These are phyloP conservation scores for Geotrupes spiniger DNA, from an alignment of 2,888 invertebrate species.

Conservation along the genomic window DNA sequence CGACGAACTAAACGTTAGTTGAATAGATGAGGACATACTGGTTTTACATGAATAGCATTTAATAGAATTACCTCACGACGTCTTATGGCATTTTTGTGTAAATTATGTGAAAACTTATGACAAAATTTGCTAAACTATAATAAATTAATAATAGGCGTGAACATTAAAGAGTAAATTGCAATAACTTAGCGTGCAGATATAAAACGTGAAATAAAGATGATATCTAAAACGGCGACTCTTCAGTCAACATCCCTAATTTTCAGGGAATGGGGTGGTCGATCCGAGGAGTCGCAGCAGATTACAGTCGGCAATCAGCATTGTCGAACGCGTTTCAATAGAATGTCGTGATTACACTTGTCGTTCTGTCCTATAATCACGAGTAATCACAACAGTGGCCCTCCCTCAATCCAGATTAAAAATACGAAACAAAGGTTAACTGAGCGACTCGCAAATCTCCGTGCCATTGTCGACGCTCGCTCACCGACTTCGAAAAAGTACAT, in stretches of 20 bases:
- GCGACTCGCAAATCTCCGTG: slow-evolving; percentile 30
- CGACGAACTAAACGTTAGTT: too few relatives aligned
- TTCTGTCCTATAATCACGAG: slow-evolving; percentile 30
- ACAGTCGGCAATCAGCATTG: slow-evolving; percentile 32
- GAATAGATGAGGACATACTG: too few relatives aligned
- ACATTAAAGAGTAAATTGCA: too few relatives aligned
- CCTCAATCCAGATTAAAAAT: slow-evolving; percentile 45
- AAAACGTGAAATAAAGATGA: slow-evolving; percentile 11
- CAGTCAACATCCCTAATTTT: slow-evolving; percentile 27
- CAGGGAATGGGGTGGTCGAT: slow-evolving; percentile 21
- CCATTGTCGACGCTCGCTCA: slow-evolving; percentile 25
- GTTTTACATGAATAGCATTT: too few relatives aligned
- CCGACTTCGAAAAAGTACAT: slow-evolving; percentile 13
- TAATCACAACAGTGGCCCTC: slow-evolving; percentile 19
- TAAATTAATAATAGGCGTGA: too few relatives aligned
- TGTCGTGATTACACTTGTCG: slow-evolving; percentile 36
- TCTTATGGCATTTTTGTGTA: too few relatives aligned
- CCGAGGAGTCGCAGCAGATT: slow-evolving; percentile 29
- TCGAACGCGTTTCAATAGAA: slow-evolving; percentile 35
- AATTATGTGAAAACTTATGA: too few relatives aligned
- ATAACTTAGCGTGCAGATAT: too few relatives aligned
- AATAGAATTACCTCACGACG: too few relatives aligned
- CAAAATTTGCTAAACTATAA: too few relatives aligned
- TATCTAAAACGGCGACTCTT: slow-evolving; percentile 17
- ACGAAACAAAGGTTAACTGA: slow-evolving; percentile 46